Evolutionary conservation across 2,888 invertebrate genomes (phyloP), one percentile per base, ranked within the genome.

Genomic region (Chaitophorus viminalis): DNA sequence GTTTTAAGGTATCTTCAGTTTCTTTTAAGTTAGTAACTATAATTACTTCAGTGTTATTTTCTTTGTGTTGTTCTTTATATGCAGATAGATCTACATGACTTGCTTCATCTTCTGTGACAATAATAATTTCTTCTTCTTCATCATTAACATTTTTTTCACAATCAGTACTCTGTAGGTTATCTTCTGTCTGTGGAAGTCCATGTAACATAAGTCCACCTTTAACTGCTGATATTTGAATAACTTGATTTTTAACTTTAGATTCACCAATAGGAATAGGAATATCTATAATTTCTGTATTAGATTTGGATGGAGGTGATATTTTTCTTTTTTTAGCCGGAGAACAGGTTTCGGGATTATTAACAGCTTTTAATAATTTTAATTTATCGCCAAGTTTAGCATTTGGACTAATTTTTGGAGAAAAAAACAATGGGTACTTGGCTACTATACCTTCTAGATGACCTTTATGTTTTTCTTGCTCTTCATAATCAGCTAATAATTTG

Each of bases 81-180:
- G 60, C 39, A 1, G 81, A 18, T 6, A 81, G 5, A 75, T 87
- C 46, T n/a, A 33, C 65, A 31, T 39, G 14, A n/a, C 33, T 79
- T 14, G 87, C 87, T 87, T 85, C 84, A 65, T 87, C 87, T 87
- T 75, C 74, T 39, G 87, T 87, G 25, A 87, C 81, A 81, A 87
- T 87, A 33, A 87, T 87, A 17, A 87, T 75, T 87, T 87, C 87
- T 74, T 87, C 65, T 60, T 87, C 79, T 0, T 87, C 54, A 5
- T 79, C 74, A 3, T 1, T 46, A 29, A 14, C 14, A 60, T 11
- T 70, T 39, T 79, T 65, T 52, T 79, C 75, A 36, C 14, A 46
- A 25, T 29, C 0, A 39, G 25, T 0, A 39, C 11, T 54, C 6
- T 1, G 5, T 25, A n/a, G 1, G 39, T 36, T 25, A 39, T 33